Conservation (phyloP, 2,113 vertebrate genomes). For the Tachycineta bicolor region DNA sequence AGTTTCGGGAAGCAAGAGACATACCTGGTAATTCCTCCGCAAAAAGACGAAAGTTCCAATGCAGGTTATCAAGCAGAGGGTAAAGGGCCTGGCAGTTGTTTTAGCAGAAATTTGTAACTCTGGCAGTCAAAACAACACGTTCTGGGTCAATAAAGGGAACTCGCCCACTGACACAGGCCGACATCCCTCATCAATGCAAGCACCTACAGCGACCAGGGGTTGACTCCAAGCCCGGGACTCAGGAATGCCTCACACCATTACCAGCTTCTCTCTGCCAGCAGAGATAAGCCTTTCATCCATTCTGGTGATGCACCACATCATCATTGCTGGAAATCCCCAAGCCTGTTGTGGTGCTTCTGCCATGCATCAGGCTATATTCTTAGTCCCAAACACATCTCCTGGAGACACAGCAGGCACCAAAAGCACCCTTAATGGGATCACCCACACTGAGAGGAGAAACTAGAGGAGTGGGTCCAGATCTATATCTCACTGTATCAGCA, state of each 20-base stretch:
- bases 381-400: neutral
- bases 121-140: neutral
- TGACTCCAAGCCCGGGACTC: neutral
- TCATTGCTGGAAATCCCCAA: neutral
- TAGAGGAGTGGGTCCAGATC: neutral
- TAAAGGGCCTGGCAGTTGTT: rapidly evolving
- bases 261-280: neutral
- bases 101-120: neutral
- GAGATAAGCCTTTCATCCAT: neutral
- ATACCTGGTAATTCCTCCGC: neutral
- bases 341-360: rapidly evolving
- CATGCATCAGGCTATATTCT: neutral
- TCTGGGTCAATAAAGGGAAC: neutral
- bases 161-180: too few species aligned
- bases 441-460: neutral
- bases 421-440: neutral
- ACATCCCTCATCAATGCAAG: rapidly evolving
- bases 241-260: neutral
- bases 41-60: neutral
- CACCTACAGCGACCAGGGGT: neutral
- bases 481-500: neutral
- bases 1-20: neutral
- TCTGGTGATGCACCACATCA: neutral
- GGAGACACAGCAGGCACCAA: neutral
- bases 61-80: neutral